Conservation (phyloP, 2,113 vertebrate species). For the Rostratula benghalensis region DNA sequence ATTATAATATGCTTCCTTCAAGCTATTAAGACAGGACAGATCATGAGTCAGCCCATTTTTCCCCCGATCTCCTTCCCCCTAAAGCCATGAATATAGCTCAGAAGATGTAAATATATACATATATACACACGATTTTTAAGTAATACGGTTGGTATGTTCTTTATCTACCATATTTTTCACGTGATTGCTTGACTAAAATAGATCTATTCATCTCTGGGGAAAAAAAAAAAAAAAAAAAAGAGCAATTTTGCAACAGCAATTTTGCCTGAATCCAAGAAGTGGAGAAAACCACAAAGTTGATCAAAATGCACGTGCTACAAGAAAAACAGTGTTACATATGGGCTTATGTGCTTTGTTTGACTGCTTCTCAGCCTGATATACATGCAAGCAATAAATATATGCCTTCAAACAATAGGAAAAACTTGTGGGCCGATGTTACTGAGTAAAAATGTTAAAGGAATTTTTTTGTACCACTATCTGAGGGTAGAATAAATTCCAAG, state of each 20-base stretch:
- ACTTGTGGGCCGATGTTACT: background rate
- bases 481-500: background rate
- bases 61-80: background rate
- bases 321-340: background rate
- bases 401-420: background rate
- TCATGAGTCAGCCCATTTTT: background rate
- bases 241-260: background rate
- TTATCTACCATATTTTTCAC: background rate
- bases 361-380: background rate
- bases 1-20: background rate
- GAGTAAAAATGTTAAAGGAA: background rate
- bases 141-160: background rate
- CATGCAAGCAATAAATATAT: background rate
- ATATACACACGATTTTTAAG: background rate
- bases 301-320: background rate
- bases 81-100: background rate
- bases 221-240: background rate
- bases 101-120: background rate
- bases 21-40: background rate
- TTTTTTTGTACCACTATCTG: background rate
- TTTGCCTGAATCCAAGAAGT: background rate
- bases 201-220: background rate
- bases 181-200: background rate
- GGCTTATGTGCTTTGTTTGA: background rate
- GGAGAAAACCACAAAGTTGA: background rate